Conservation (phyloP, 1,140 invertebrate genomes). For the Eurosta solidaginis region DNA sequence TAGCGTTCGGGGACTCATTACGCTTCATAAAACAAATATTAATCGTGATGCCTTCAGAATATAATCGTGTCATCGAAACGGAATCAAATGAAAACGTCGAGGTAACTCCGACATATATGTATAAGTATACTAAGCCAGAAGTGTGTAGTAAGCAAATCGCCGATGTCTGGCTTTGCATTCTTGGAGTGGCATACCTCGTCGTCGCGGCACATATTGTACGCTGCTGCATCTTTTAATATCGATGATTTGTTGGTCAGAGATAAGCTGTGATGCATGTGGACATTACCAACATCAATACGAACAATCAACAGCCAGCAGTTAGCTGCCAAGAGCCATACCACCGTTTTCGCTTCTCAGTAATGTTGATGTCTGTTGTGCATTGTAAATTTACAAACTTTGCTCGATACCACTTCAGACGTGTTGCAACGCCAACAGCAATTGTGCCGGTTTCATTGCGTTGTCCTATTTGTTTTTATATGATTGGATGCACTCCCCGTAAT, state of each 20-base stretch:
- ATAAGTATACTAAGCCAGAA: neutral
- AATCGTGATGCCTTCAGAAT: too few relatives aligned
- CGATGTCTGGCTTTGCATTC: neutral
- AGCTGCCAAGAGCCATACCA: neutral
- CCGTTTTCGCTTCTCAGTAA: neutral
- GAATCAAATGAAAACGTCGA: too few relatives aligned
- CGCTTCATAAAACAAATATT: too few relatives aligned
- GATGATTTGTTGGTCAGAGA: conserved; percentile 8
- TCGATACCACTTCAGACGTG: neutral
- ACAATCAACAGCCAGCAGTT: neutral
- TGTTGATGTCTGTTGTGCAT: neutral
- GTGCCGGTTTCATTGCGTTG: neutral
- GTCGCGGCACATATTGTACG: neutral
- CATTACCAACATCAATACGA: neutral
- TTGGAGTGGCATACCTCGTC: neutral
- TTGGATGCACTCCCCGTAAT: neutral
- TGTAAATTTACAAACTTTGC: neutral
- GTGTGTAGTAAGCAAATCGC: neutral
- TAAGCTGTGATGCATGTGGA: neutral
- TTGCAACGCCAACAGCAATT: neutral
- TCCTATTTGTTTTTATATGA: conserved; percentile 4
- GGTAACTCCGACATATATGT: neutral
- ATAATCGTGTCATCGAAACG: too few relatives aligned
- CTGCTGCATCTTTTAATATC: neutral
- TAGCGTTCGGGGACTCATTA: too few relatives aligned